Base-by-base conservation (phyloP, 2,113 vertebrate species). In the Saguinus midas region DNA sequence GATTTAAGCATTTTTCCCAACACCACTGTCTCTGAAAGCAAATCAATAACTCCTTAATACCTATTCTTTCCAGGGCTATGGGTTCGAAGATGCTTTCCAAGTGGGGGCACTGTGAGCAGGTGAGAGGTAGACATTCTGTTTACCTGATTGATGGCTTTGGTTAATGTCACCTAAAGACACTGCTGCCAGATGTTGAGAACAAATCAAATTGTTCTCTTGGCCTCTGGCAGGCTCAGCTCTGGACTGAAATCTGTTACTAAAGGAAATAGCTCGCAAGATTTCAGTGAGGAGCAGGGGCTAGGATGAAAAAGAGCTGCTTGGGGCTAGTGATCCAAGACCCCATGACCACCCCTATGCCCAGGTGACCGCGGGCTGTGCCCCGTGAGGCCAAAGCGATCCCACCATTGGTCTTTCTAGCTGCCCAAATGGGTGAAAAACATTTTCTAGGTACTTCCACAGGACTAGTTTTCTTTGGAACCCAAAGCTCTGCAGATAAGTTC, bases 21-120 rank as follows among this genome's bases (percentile, higher is more conserved):
- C 0, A 86, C 27, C 0, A 4, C 70, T 61, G 45, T 87, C 91
- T 66, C 87, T 23, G 75, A 89, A 57, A 83, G 64, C 79, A 95
- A 96, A 95, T 91, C 87, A 92, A 11, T 82, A 95, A 48, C 58
- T 79, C 87, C 55, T 93, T 94, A 70, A 96, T 79, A 76, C 58
- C 27, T 79, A 27, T 21, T 57, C 6, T 0, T 79, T 75, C 81
- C 58, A 64, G 58, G 45, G 83, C 83, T 91, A 70, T 66, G 32
- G 57, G 40, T 79, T 87, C 5, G 2, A 88, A 61, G 75, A 83
- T 27, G 23, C 40, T 81, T 58, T 61, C 85, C 37, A 82, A 84
- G 66, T 66, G 11, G 95, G 82, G 70, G 43, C 9, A 2, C 73
- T 35, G 35, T 50, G 61, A 95, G 91, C 64, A 78, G 85, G 72